Evolutionary conservation across 1,140 invertebrate genomes (phyloP).

Genomic region (Pachypeltis micranthus): DNA sequence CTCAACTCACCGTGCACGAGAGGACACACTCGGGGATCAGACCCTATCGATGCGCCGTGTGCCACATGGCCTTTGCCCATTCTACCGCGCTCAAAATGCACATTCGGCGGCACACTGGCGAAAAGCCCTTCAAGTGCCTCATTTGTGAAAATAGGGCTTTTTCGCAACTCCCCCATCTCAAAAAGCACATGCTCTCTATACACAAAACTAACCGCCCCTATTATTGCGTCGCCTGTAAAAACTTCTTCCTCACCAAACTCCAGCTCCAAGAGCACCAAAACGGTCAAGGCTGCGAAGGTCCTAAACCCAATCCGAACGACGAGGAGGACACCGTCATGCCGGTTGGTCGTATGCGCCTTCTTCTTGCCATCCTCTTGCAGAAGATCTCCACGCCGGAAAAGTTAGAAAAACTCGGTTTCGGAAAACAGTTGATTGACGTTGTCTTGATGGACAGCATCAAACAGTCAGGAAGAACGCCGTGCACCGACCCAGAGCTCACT

Average conservation of each 20-base stretch:
- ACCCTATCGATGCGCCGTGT: constrained; percentile 45
- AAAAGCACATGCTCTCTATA: constrained; percentile 47
- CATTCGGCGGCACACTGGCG: constrained; percentile 49
- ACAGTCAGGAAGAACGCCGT: constrained; percentile 54
- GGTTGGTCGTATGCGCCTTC: constrained; percentile 59
- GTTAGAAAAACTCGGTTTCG: constrained; percentile 62
- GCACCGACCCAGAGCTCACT: constrained; percentile 39
- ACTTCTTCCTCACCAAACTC: constrained; percentile 64
- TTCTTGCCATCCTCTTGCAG: constrained; percentile 64
- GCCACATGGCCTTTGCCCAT: constrained; percentile 52
- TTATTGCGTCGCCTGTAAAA: constrained; percentile 50
- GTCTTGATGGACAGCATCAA: constrained; percentile 64
- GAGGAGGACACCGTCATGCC: constrained; percentile 38
- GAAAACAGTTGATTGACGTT: constrained; percentile 68
- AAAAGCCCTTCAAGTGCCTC: constrained; percentile 52
- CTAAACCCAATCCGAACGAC: constrained; percentile 17
- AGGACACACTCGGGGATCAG: constrained; percentile 45
- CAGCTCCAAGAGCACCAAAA: constrained; percentile 52
- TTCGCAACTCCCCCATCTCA: constrained; percentile 54
- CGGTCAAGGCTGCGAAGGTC: constrained; percentile 33
- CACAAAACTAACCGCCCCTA: constrained; percentile 54
- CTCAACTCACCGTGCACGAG: constrained; percentile 49
- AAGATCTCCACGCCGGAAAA: constrained; percentile 66
- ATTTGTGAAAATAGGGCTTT: constrained; percentile 47
- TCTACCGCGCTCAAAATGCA: constrained; percentile 42